Conservation (phyloP, 2,888 invertebrate genomes). For the Eristalis intricaria region DNA sequence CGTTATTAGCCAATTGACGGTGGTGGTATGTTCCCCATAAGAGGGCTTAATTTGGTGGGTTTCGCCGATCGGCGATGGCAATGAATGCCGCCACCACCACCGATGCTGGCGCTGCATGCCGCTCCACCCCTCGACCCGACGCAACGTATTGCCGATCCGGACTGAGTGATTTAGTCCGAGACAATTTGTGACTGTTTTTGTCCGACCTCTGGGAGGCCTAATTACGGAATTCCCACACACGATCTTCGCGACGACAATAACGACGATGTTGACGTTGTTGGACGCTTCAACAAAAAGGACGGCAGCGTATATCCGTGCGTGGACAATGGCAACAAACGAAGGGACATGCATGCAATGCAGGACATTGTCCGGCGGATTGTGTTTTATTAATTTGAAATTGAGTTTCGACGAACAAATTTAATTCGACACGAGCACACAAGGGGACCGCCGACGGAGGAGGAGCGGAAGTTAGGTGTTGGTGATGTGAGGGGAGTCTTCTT, state of each 20-base stretch:
- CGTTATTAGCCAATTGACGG: slow-evolving; percentile 70
- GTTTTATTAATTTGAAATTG: slow-evolving; percentile 53
- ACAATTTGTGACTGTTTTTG: slow-evolving; percentile 72
- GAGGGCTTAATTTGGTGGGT: slow-evolving; percentile 64
- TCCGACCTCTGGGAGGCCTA: slow-evolving; percentile 68
- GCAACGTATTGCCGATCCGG: neutral
- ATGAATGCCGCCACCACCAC: slow-evolving; percentile 58
- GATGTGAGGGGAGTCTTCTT: too few relatives aligned
- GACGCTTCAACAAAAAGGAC: neutral
- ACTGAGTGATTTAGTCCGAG: slow-evolving; percentile 67
- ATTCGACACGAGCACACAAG: slow-evolving; percentile 8
- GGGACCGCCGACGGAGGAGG: neutral
- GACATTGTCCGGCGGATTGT: slow-evolving; percentile 52
- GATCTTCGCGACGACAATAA: slow-evolving; percentile 39
- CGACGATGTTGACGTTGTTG: neutral
- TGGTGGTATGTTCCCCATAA: slow-evolving; percentile 57
- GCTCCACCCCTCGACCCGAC: neutral
- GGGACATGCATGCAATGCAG: neutral
- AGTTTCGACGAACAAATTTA: slow-evolving; percentile 35
- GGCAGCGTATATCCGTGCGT: slow-evolving; percentile 11
- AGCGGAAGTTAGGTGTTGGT: neutral
- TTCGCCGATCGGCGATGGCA: slow-evolving; percentile 65
- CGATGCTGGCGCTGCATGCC: neutral
- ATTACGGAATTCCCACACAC: slow-evolving; percentile 72
- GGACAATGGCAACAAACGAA: slow-evolving; percentile 42